Percentiles rank a stretch among this genome's conserved stretches.
Evolutionary conservation across 2,113 vertebrate genomes (phyloP).

Genomic region (Blennius ocellaris): DNA sequence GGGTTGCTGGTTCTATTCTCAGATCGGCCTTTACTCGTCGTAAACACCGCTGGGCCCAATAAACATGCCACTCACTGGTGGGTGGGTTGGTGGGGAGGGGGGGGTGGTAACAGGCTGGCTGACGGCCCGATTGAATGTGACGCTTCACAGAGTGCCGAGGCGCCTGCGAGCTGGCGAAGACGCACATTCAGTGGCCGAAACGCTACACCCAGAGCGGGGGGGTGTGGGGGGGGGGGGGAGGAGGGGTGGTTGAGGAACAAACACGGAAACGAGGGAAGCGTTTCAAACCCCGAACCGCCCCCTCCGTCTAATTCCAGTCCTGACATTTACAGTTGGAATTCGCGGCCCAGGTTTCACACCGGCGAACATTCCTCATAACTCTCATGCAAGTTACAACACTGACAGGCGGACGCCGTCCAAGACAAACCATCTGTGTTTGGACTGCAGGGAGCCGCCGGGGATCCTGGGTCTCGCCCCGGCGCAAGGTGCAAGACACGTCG

Average conservation of each 20-base stretch:
- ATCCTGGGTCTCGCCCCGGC: too few relatives aligned
- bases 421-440: not conserved
- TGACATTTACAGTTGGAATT: slow-evolving; percentile 53
- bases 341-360: slow-evolving; percentile 16
- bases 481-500: too few relatives aligned
- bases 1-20: slow-evolving; percentile 54
- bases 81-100: too few relatives aligned
- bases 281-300: slow-evolving; percentile 12
- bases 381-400: slow-evolving; percentile 64
- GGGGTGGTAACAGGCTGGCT: slow-evolving; percentile 9
- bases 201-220: too few relatives aligned
- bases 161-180: slow-evolving; percentile 30
- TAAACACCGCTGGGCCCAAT: slow-evolving; percentile 55
- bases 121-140: slow-evolving; percentile 31
- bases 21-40: slow-evolving; percentile 28
- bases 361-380: slow-evolving; percentile 55
- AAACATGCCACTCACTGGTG: slow-evolving; percentile 38
- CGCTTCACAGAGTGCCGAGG: slow-evolving; percentile 1
- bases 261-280: not conserved
- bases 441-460: too few relatives aligned
- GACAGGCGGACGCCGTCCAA: not conserved
- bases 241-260: not conserved
- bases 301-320: slow-evolving; percentile 25
- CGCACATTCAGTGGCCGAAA: slow-evolving; percentile 23
- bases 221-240: too few relatives aligned